Conservation (phyloP, 2,888 invertebrate species). For the Agrotis ipsilon region DNA sequence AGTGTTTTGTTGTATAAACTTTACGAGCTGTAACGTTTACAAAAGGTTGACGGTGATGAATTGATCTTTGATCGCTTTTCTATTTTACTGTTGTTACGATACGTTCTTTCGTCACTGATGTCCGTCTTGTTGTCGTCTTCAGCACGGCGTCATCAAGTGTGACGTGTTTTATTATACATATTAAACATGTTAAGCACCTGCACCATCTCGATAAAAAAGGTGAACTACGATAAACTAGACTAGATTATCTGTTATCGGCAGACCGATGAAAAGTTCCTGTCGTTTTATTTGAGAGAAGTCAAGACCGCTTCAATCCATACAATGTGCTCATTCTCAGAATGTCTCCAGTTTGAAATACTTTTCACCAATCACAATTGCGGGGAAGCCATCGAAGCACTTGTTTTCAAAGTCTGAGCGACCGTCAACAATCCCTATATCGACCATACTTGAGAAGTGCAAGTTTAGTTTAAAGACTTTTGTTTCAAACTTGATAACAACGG, state of each 20-base stretch:
- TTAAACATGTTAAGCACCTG: slow-evolving; percentile 15
- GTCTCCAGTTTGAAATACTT: slow-evolving; percentile 30
- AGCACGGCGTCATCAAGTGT: slow-evolving; percentile 38
- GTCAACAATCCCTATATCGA: slow-evolving; percentile 32
- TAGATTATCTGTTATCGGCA: not conserved
- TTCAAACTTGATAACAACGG: slow-evolving; percentile 19
- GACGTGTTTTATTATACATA: slow-evolving; percentile 44
- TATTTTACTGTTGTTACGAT: slow-evolving; percentile 57
- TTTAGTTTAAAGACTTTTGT: slow-evolving; percentile 22
- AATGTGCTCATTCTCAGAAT: slow-evolving; percentile 4
- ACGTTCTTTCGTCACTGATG: slow-evolving; percentile 51
- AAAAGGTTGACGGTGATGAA: slow-evolving; percentile 61
- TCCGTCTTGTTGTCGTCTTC: slow-evolving; percentile 47
- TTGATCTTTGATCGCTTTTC: slow-evolving; percentile 53
- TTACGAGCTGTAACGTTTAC: slow-evolving; percentile 68
- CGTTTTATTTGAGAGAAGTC: not conserved
- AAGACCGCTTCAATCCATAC: slow-evolving; percentile 10
- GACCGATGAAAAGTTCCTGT: slow-evolving; percentile 1
- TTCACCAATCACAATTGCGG: slow-evolving; percentile 21
- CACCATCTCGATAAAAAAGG: slow-evolving; percentile 21
- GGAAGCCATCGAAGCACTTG: slow-evolving; percentile 30
- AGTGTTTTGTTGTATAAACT: slow-evolving; percentile 67
- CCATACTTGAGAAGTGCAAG: slow-evolving; percentile 10
- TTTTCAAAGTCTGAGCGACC: slow-evolving; percentile 30
- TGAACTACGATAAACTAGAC: slow-evolving; percentile 25